A percentile compares a stretch with the other conserved stretches of the same genome.
Conservation (phyloP, 1,140 invertebrate genomes). For the Chlorops oryzae region DNA sequence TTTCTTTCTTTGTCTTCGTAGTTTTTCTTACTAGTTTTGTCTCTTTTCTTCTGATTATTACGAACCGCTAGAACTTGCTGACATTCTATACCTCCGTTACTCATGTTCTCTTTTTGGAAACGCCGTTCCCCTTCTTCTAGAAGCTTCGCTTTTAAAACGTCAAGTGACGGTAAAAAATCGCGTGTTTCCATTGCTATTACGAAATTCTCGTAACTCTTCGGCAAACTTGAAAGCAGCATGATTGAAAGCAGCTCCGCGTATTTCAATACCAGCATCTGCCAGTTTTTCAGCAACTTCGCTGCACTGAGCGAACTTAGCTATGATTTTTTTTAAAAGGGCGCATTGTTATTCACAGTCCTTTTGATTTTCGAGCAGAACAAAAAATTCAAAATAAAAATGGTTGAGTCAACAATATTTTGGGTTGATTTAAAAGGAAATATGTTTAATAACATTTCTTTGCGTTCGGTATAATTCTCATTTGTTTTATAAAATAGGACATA, state of each 20-base stretch:
- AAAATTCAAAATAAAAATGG: too few relatives aligned
- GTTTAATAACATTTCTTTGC: too few relatives aligned
- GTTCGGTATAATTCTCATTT: too few relatives aligned
- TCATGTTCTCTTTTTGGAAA: background rate
- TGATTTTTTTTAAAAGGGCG: too few relatives aligned
- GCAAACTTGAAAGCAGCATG: constrained; percentile 8
- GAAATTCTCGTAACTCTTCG: constrained; percentile 13
- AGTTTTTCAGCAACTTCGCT: constrained; percentile 11
- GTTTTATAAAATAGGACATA: too few relatives aligned
- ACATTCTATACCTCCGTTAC: background rate
- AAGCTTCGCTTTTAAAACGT: constrained; percentile 9
- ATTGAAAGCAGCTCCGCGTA: constrained; percentile 14
- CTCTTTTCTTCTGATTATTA: background rate
- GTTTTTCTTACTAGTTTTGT: background rate
- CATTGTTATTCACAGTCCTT: too few relatives aligned
- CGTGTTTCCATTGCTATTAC: constrained; percentile 15
- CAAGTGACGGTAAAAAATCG: constrained; percentile 8
- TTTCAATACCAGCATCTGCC: constrained; percentile 7
- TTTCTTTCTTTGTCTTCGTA: background rate
- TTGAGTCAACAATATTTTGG: too few relatives aligned
- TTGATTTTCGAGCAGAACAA: too few relatives aligned
- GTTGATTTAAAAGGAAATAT: too few relatives aligned
- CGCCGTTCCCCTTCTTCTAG: constrained; percentile 14
- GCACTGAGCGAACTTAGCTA: too few relatives aligned
- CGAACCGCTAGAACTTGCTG: background rate